Conservation (phyloP, 1,140 invertebrate genomes). For the Steinernema khuongi region DNA sequence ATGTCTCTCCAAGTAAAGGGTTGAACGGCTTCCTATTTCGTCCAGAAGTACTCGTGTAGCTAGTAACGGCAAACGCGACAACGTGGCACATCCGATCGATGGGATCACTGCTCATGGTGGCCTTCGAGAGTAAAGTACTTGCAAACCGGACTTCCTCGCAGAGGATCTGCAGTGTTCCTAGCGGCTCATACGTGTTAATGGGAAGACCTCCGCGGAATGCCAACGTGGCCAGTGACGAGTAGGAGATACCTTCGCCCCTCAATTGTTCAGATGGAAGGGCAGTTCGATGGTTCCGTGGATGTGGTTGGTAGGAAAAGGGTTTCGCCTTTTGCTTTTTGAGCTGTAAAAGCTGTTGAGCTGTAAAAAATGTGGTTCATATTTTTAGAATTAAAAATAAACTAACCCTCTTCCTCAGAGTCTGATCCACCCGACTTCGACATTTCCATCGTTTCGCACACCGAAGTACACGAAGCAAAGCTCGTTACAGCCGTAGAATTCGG, state of each 20-base stretch:
- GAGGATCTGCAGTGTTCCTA: slow-evolving; percentile 24
- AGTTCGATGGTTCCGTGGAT: neutral
- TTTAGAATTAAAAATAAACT: too few relatives aligned
- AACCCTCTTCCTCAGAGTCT: neutral
- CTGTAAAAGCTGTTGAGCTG: too few relatives aligned
- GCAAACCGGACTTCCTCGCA: slow-evolving; percentile 45
- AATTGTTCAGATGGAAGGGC: neutral
- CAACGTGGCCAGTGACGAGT: neutral
- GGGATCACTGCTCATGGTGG: neutral
- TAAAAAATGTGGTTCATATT: too few relatives aligned
- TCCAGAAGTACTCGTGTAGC: slow-evolving; percentile 76
- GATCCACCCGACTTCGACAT: neutral
- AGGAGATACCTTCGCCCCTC: slow-evolving; percentile 6
- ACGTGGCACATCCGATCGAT: slow-evolving; percentile 85
- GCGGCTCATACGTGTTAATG: slow-evolving; percentile 25
- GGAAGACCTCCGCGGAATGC: slow-evolving; percentile 13
- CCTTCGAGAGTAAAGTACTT: neutral
- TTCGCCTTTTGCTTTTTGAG: too few relatives aligned
- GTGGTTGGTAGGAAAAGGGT: neutral
- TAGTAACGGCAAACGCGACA: slow-evolving; percentile 91
- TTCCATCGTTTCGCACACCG: neutral
- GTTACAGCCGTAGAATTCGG: too few relatives aligned
- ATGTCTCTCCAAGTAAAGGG: slow-evolving; percentile 78
- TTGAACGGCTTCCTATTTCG: slow-evolving; percentile 63
- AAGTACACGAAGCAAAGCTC: too few relatives aligned